Percentiles rank a stretch among this genome's conserved stretches.
Conservation (phyloP, 2,113 vertebrate genomes). For the Gobio gobio region DNA sequence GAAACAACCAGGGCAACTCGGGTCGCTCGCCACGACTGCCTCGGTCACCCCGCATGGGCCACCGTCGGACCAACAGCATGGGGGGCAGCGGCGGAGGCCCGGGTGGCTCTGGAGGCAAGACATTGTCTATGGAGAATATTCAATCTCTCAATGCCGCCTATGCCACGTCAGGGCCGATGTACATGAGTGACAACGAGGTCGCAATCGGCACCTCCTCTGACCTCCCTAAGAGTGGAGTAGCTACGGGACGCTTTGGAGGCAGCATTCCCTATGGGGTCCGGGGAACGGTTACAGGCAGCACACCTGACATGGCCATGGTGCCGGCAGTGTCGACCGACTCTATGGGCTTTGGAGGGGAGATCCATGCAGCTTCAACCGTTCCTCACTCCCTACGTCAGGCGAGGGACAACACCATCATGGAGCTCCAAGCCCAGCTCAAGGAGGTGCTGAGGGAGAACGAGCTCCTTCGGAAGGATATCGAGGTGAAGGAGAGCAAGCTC, state of each 20-base stretch:
- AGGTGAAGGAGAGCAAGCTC: constrained; percentile 97
- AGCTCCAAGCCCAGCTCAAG: constrained; percentile 95
- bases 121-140: constrained; percentile 98
- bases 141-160: constrained; percentile 98
- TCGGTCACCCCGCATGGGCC: constrained; percentile 93
- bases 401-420: constrained; percentile 95
- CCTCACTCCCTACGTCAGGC: constrained; percentile 96
- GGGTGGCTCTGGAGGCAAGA: constrained; percentile 88
- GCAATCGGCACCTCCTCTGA: constrained; percentile 84
- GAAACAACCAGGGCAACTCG: constrained; percentile 83
- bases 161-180: constrained; percentile 95
- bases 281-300: constrained; percentile 93
- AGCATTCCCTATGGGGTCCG: constrained; percentile 89
- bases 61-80: constrained; percentile 95
- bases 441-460: constrained; percentile 95
- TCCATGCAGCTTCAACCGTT: constrained; percentile 95
- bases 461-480: constrained; percentile 89
- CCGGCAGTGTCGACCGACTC: constrained; percentile 86
- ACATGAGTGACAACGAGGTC: constrained; percentile 95
- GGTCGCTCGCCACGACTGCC: constrained; percentile 94
- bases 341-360: constrained; percentile 94
- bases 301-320: constrained; percentile 88
- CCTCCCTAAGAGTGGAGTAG: constrained; percentile 88
- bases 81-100: constrained; percentile 89
- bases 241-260: constrained; percentile 85